A percentile compares a stretch with the other conserved stretches of the same genome.
phyloP scores from a whole-genome alignment of 2,888 invertebrate genomes.

The Drosophila neonasuta region DNA sequence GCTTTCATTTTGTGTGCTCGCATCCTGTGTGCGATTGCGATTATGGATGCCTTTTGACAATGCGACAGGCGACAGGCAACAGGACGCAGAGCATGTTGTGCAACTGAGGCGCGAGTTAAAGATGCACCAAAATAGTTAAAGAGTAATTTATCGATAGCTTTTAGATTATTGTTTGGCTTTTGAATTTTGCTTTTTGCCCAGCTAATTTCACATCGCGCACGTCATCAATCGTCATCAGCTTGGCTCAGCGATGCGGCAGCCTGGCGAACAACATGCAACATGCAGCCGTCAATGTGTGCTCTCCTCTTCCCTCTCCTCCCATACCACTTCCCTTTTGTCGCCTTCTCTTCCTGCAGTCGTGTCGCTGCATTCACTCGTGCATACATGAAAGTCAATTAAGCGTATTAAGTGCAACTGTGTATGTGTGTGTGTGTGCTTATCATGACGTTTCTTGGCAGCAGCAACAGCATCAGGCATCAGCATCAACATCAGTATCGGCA shows the following conservation, averaged over 20 bases:
- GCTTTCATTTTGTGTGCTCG: slow-evolving; percentile 1
- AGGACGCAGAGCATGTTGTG: background rate
- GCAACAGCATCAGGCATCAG: slow-evolving; percentile 50
- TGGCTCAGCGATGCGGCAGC: slow-evolving; percentile 51
- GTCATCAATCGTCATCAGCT: slow-evolving; percentile 52
- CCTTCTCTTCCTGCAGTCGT: slow-evolving; percentile 34
- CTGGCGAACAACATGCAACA: slow-evolving; percentile 58
- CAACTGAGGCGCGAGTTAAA: background rate
- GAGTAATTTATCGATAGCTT: slow-evolving; percentile 2
- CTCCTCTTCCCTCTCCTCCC: slow-evolving; percentile 22
- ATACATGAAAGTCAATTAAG: slow-evolving; percentile 80
- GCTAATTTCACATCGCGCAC: slow-evolving; percentile 56
- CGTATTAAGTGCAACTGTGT: slow-evolving; percentile 76
- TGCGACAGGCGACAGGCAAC: slow-evolving; percentile 5
- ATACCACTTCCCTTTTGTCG: slow-evolving; percentile 25
- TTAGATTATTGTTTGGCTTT: slow-evolving; percentile 5
- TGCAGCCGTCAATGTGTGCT: slow-evolving; percentile 48
- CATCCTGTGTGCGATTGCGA: slow-evolving; percentile 33
- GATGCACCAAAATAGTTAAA: background rate
- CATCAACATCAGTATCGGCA: slow-evolving; percentile 50
- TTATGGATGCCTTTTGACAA: slow-evolving; percentile 42
- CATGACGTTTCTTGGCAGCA: slow-evolving; percentile 68
- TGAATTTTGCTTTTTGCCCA: slow-evolving; percentile 2
- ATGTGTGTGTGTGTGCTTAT: slow-evolving; percentile 54
- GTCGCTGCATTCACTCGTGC: slow-evolving; percentile 74